These are phyloP conservation scores for Coendou prehensilis DNA, from an alignment of 2,797 vertebrate species.

Conservation along the genomic window DNA sequence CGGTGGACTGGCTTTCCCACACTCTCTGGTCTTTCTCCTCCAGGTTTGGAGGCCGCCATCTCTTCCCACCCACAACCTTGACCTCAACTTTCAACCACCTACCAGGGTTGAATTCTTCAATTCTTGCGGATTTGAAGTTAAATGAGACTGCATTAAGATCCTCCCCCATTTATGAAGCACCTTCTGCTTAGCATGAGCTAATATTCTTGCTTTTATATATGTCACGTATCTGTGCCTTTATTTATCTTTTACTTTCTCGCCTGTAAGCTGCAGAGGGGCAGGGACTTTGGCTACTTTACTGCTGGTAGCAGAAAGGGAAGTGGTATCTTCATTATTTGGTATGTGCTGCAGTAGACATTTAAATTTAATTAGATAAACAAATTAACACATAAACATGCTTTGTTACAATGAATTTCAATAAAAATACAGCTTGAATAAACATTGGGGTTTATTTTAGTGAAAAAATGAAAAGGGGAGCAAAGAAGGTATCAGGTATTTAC, in stretches of 20 bases:
- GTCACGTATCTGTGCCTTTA: background rate
- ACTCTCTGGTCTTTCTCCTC: background rate
- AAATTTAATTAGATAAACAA: background rate
- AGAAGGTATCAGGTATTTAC: background rate
- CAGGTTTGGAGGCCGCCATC: background rate
- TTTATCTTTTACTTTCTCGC: background rate
- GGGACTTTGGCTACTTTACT: background rate
- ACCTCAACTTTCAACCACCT: background rate
- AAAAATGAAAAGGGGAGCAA: background rate
- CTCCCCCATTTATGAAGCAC: background rate
- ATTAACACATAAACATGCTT: background rate
- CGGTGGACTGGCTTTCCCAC: background rate
- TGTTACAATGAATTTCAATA: conserved; percentile 29
- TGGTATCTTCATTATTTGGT: background rate
- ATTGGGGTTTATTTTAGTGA: background rate
- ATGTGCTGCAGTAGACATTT: background rate
- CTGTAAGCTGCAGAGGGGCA: background rate
- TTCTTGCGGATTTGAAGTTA: background rate
- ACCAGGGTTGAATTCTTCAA: background rate
- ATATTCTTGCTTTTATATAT: background rate
- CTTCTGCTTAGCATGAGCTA: background rate
- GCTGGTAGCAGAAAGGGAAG: background rate
- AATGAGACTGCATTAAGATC: background rate
- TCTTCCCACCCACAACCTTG: background rate
- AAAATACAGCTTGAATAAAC: background rate